These are phyloP conservation scores for Hydrolagus colliei DNA, from an alignment of 2,797 vertebrate species.

Conservation along the genomic window DNA sequence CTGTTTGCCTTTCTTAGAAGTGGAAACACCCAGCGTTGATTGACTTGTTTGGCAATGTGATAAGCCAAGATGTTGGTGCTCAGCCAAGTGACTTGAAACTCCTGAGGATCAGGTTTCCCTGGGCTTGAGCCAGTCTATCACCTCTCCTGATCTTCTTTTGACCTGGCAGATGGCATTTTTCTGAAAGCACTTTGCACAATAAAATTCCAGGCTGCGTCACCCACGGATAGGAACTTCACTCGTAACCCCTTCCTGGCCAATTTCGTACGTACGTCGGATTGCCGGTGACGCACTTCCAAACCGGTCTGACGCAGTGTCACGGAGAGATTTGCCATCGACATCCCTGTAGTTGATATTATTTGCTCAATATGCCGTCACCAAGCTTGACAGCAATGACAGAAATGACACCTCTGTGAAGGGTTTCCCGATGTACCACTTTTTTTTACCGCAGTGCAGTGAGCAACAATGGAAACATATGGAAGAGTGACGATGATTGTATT, in stretches of 20 bases:
- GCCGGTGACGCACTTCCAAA: no score
- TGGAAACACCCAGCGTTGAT: conserved; percentile 46
- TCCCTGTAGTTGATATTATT: no score
- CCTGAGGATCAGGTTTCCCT: conserved; percentile 35
- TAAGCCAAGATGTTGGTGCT: conserved; percentile 38
- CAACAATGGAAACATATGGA: no score
- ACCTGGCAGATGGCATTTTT: conserved; percentile 26
- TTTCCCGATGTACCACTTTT: no score
- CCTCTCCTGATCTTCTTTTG: conserved; percentile 26
- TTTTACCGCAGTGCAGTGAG: no score
- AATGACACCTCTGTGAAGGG: no score
- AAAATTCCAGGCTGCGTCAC: conserved; percentile 6
- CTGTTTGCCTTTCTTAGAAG: conserved; percentile 42
- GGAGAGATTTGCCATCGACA: no score
- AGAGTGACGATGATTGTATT: no score
- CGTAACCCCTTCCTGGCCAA: conserved; percentile 22
- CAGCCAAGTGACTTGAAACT: conserved; percentile 34
- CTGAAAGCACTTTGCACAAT: conserved; percentile 29
- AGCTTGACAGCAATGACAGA: no score
- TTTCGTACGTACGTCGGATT: not conserved
- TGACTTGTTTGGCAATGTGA: conserved; percentile 41
- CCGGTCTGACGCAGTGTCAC: no score
- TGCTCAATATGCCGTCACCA: no score
- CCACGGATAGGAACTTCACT: not conserved
- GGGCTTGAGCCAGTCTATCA: conserved; percentile 9